A percentile compares a stretch with the other conserved stretches of the same genome.
These are phyloP conservation scores for Lepidocyrtoides sp. DNA, from an alignment of 2,888 invertebrate genomes.

Conservation along the genomic window DNA sequence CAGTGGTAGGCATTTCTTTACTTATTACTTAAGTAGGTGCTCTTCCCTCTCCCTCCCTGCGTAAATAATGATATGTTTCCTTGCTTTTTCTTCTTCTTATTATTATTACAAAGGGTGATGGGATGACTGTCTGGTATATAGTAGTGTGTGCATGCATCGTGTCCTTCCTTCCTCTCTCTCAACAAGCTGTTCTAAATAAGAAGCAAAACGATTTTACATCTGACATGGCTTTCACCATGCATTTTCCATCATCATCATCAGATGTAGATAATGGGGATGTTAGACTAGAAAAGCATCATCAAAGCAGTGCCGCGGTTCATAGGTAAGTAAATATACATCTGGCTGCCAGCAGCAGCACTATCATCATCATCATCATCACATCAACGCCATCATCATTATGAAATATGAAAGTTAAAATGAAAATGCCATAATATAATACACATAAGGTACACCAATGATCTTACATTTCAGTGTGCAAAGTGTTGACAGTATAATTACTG, in stretches of 20 bases:
- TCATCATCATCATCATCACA: background rate
- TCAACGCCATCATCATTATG: constrained; percentile 34
- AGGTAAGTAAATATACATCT: constrained; percentile 40
- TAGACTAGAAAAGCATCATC: too few species aligned
- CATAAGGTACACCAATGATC: too few species aligned
- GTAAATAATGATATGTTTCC: constrained; percentile 1
- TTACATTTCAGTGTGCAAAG: background rate
- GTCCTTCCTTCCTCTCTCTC: background rate
- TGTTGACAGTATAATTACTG: constrained; percentile 26
- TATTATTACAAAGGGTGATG: too few species aligned
- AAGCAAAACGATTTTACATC: constrained; percentile 47
- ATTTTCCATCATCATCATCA: constrained; percentile 39
- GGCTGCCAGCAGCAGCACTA: constrained; percentile 26
- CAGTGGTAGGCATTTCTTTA: constrained; percentile 45
- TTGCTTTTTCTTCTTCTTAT: too few species aligned
- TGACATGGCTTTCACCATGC: constrained; percentile 46
- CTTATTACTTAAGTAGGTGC: constrained; percentile 19
- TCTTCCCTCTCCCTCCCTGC: background rate
- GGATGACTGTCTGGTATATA: too few species aligned
- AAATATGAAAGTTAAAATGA: constrained; percentile 15
- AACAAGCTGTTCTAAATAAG: constrained; percentile 9
- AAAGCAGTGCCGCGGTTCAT: constrained; percentile 39
- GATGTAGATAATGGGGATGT: too few species aligned
- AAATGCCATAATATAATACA: background rate
- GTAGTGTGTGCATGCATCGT: too few species aligned